Conservation (phyloP, 2,113 vertebrate species). For the Ursus arctos region DNA sequence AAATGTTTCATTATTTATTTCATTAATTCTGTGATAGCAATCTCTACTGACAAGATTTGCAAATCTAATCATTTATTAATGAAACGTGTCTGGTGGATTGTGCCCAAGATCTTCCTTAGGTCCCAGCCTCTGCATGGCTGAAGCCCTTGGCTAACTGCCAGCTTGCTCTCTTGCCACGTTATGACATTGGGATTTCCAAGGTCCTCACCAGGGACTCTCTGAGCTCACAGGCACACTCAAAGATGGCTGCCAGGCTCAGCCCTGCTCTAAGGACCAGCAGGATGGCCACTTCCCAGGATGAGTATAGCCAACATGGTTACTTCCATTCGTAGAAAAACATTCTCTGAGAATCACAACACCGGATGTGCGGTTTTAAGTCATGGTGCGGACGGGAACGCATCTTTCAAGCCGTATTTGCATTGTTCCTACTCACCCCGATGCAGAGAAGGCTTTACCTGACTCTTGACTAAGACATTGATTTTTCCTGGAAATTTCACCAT, state of each 20-base stretch:
- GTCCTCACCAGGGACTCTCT: not conserved
- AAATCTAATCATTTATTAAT: conserved; percentile 88
- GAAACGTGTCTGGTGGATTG: conserved; percentile 72
- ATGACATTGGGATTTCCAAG: conserved; percentile 53
- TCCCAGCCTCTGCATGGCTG: conserved; percentile 58
- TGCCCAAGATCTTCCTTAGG: conserved; percentile 58
- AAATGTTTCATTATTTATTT: conserved; percentile 88
- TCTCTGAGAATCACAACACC: not conserved
- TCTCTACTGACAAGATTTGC: conserved; percentile 86
- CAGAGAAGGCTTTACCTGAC: conserved; percentile 64
- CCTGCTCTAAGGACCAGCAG: not conserved
- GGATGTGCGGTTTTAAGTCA: not conserved
- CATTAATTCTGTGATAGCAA: conserved; percentile 86
- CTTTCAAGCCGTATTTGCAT: not conserved
- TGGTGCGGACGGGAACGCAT: not conserved
- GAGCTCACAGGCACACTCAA: not conserved
- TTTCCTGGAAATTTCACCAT: conserved; percentile 82
- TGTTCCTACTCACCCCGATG: not conserved
- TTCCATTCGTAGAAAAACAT: not conserved
- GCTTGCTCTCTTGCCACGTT: conserved; percentile 35
- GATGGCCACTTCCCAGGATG: not conserved
- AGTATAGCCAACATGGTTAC: not conserved
- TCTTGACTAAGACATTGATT: conserved; percentile 78
- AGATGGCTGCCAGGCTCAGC: conserved; percentile 58
- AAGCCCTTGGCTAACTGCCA: conserved; percentile 41